Conservation (phyloP, 2,113 vertebrate species). For the Tychaedon coryphoeus region DNA sequence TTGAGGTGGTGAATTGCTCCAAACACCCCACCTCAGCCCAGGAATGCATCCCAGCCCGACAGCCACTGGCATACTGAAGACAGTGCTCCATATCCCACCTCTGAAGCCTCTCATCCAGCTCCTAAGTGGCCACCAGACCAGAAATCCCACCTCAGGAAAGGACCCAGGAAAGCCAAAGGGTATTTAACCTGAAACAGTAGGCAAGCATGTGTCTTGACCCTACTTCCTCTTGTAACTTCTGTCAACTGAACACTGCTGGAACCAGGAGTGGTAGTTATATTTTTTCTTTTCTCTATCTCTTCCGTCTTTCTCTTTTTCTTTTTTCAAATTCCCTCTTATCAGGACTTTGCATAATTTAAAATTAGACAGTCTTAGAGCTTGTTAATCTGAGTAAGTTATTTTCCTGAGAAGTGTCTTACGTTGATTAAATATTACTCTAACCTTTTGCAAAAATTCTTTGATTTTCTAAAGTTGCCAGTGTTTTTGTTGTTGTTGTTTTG, state of each 20-base stretch:
- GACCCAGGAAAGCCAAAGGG: not conserved
- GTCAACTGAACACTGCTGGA: not conserved
- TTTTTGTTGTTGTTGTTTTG: not conserved
- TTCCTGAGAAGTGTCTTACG: not conserved
- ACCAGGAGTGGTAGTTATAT: not conserved
- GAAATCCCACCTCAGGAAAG: not conserved
- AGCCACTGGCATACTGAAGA: not conserved
- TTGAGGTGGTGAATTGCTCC: fast-evolving
- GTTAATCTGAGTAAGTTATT: not conserved
- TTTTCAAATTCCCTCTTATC: too few species aligned
- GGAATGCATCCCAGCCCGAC: fast-evolving
- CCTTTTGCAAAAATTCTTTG: not conserved
- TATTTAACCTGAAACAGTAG: not conserved
- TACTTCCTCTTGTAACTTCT: not conserved
- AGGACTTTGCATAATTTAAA: not conserved
- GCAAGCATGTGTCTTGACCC: not conserved
- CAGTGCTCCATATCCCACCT: not conserved
- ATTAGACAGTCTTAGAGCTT: not conserved
- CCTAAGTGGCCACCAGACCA: not conserved
- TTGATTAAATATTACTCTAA: not conserved
- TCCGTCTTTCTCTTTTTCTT: not conserved
- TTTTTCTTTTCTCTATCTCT: not conserved
- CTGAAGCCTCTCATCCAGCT: not conserved
- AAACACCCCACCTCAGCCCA: fast-evolving
- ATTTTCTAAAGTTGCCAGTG: not conserved